Evolutionary conservation across 2,797 vertebrate genomes (phyloP), one percentile per base, ranked within the genome.

Genomic region (Botia kubotai): DNA sequence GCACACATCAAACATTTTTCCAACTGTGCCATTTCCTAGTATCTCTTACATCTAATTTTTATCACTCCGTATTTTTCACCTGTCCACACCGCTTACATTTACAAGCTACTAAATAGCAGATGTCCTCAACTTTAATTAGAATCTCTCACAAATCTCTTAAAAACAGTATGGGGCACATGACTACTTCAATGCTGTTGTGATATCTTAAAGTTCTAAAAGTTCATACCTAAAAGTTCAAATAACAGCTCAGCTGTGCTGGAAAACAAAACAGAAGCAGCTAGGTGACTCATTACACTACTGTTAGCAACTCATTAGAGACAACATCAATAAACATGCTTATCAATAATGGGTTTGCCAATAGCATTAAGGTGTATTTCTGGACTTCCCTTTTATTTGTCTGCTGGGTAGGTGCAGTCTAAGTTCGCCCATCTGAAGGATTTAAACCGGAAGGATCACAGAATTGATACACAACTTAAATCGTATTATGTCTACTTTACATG

Each of bases 1-100:
- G 11, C 10, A 68, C 17, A 77, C 68, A 77, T 26, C 52, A 29
- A 77, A 29, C 1, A 7, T 46, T 17, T 53, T 66, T 55, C 55
- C 43, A 70, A 60, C 39, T 50, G 55, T 48, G 52, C 33, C 19
- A 60, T 26, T 21, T 58, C 57, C 12, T 60, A 10, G 19, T 67
- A 60, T 46, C 55, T 2, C 14, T 62, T 3, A 48, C 19, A 23
- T 74, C 58, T 63, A 11, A 8, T 57, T 48, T 21, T 36, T 39
- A 16, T 5, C 39, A 11, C 21, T 7, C 62, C 17, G 7, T 72
- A 57, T 57, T 21, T 57, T n/a, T 57, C 19, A 21, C n/a, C 60
- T 33, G 2, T n/a, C 33, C 16, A 13, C 29, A 39, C 36, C 6
- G 7, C 1, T 75, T 12, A 57, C 23, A 58, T 26, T 26, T 26